Percentiles rank a stretch among this genome's conserved stretches.
phyloP scores from a whole-genome alignment of 2,113 vertebrate genomes.

The Mormyrus lacerda region DNA sequence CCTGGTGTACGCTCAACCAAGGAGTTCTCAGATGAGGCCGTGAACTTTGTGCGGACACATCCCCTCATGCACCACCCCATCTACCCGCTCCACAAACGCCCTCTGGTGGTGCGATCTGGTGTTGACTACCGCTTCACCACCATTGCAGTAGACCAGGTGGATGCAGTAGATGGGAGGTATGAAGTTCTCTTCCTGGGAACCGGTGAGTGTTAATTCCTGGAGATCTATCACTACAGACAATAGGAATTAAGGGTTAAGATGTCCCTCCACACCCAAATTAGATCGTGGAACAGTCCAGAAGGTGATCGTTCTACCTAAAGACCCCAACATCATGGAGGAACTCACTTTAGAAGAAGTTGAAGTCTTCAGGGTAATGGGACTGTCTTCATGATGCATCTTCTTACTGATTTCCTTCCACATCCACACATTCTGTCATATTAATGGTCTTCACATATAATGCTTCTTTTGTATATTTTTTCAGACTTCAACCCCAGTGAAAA shows the following conservation, averaged over 20 bases:
- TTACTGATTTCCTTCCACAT: not conserved
- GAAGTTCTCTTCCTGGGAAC: slow-evolving; percentile 75
- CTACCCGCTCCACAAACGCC: slow-evolving; percentile 69
- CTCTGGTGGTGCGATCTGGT: slow-evolving; percentile 69
- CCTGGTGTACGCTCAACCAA: slow-evolving; percentile 68
- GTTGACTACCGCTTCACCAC: slow-evolving; percentile 72
- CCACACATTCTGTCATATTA: not conserved
- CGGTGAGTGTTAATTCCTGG: slow-evolving; percentile 48
- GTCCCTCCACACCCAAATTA: slow-evolving; percentile 24
- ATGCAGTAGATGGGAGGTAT: slow-evolving; percentile 71
- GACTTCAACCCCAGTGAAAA: slow-evolving; percentile 65
- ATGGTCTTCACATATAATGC: not conserved
- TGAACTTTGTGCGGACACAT: slow-evolving; percentile 71
- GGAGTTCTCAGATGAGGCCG: slow-evolving; percentile 71
- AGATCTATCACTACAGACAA: not conserved
- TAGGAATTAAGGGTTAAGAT: not conserved
- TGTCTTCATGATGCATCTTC: not conserved
- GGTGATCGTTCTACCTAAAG: slow-evolving; percentile 70
- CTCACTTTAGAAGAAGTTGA: slow-evolving; percentile 73
- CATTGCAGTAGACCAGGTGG: slow-evolving; percentile 70
- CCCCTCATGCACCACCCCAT: slow-evolving; percentile 73
- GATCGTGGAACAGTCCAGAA: slow-evolving; percentile 75
- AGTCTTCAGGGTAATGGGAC: slow-evolving; percentile 63
- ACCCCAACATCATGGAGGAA: slow-evolving; percentile 63
- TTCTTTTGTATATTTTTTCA: slow-evolving; percentile 31